These are phyloP conservation scores for Ephestia elutella DNA, from an alignment of 1,140 invertebrate species.

Conservation along the genomic window DNA sequence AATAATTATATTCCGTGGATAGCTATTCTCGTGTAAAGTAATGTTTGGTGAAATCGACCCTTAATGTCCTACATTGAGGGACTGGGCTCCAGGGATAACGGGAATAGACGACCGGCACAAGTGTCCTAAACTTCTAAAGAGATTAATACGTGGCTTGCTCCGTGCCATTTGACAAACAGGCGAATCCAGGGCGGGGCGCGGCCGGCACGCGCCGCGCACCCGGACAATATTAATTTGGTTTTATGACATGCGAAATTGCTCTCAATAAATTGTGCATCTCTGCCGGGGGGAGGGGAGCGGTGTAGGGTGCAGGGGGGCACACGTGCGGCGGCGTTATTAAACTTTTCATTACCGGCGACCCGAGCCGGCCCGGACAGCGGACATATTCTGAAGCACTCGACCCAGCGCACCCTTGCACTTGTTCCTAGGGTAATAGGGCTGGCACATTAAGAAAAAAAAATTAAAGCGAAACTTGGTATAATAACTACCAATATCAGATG, in stretches of 20 bases:
- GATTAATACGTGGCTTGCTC: conserved; percentile 27
- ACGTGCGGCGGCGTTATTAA: conserved; percentile 11
- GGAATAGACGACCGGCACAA: conserved; percentile 10
- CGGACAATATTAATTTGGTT: conserved; percentile 59
- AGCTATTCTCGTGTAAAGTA: no score
- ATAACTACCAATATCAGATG: no score
- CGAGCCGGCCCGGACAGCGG: conserved; percentile 9
- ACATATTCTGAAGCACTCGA: conserved; percentile 14
- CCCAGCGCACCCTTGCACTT: conserved; percentile 30
- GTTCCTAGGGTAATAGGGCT: conserved; percentile 15
- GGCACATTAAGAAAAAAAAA: background rate
- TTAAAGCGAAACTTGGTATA: no score
- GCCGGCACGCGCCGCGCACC: conserved; percentile 2
- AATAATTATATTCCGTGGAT: no score
- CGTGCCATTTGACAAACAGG: conserved; percentile 31
- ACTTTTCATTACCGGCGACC: conserved; percentile 9
- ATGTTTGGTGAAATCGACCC: no score
- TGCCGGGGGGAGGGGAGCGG: conserved; percentile 16
- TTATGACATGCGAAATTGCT: conserved; percentile 70
- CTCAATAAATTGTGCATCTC: conserved; percentile 54
- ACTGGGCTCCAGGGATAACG: no score
- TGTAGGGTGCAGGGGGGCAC: background rate
- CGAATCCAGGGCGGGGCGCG: background rate
- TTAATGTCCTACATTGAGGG: no score
- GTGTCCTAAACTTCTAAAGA: conserved; percentile 16